phyloP scores from a whole-genome alignment of 2,888 invertebrate genomes.

The Baronia brevicornis region DNA sequence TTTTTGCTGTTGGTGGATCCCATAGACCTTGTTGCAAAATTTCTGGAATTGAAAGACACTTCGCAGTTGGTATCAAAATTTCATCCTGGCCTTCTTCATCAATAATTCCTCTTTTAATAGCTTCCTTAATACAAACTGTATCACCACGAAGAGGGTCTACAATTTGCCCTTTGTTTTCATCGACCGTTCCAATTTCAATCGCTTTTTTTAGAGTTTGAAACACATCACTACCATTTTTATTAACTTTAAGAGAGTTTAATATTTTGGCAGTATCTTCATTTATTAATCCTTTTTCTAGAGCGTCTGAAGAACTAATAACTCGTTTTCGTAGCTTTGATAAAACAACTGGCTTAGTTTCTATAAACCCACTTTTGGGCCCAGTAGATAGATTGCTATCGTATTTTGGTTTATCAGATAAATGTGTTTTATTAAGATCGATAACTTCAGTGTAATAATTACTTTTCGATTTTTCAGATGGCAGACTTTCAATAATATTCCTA shows the following conservation, averaged over 20 bases:
- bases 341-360: slow-evolving; percentile 80
- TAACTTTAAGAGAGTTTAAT: slow-evolving; percentile 77
- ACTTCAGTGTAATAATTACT: slow-evolving; percentile 54
- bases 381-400: slow-evolving; percentile 79
- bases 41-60: slow-evolving; percentile 88
- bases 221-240: slow-evolving; percentile 75
- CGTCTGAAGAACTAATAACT: slow-evolving; percentile 84
- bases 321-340: slow-evolving; percentile 87
- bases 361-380: slow-evolving; percentile 55
- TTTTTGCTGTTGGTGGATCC: slow-evolving; percentile 81
- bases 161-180: slow-evolving; percentile 85
- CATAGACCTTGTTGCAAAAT: slow-evolving; percentile 90
- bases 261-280: slow-evolving; percentile 84
- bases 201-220: slow-evolving; percentile 85
- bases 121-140: slow-evolving; percentile 86
- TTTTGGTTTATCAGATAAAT: slow-evolving; percentile 78
- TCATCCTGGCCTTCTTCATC: slow-evolving; percentile 86
- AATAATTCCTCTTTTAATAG: slow-evolving; percentile 86
- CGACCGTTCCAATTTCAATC: slow-evolving; percentile 80
- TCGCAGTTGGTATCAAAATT: slow-evolving; percentile 85
- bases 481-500: slow-evolving; percentile 27
- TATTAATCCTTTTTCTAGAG: slow-evolving; percentile 85
- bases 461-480: slow-evolving; percentile 30
- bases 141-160: slow-evolving; percentile 90
- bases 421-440: slow-evolving; percentile 74